A percentile compares a stretch with the other conserved stretches of the same genome.
These are phyloP conservation scores for Anguilla rostrata DNA, from an alignment of 2,113 vertebrate species.

Conservation along the genomic window DNA sequence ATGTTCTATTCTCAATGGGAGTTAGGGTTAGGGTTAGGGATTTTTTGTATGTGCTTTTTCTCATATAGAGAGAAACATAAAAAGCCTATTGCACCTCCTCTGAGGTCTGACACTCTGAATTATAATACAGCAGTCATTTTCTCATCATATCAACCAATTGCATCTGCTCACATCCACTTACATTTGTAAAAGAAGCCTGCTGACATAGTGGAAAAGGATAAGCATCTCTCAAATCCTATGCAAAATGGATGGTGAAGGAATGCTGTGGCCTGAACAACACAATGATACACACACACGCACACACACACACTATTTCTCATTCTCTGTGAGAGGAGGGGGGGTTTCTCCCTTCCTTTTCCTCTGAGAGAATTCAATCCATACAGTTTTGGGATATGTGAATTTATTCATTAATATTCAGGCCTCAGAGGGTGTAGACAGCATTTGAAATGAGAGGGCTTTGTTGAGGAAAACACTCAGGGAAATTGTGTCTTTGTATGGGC, in stretches of 20 bases:
- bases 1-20: too few relatives aligned
- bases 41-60: neutral
- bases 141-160: neutral
- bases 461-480: slow-evolving; percentile 34
- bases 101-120: neutral
- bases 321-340: neutral
- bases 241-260: neutral
- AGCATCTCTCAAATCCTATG: neutral
- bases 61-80: neutral
- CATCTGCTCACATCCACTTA: neutral
- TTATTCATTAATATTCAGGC: slow-evolving; percentile 4
- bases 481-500: slow-evolving; percentile 23
- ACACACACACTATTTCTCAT: neutral
- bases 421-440: slow-evolving; percentile 3
- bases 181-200: neutral
- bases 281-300: neutral
- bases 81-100: neutral
- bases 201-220: slow-evolving; percentile 23
- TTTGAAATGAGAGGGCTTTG: slow-evolving; percentile 21
- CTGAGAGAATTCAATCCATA: neutral
- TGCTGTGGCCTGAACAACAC: neutral
- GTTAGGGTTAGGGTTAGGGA: too few relatives aligned
- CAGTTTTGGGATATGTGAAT: neutral
- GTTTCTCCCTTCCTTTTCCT: neutral
- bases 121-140: neutral